Base-by-base conservation (phyloP, 2,113 vertebrate genomes). In the Nanorana parkeri region DNA sequence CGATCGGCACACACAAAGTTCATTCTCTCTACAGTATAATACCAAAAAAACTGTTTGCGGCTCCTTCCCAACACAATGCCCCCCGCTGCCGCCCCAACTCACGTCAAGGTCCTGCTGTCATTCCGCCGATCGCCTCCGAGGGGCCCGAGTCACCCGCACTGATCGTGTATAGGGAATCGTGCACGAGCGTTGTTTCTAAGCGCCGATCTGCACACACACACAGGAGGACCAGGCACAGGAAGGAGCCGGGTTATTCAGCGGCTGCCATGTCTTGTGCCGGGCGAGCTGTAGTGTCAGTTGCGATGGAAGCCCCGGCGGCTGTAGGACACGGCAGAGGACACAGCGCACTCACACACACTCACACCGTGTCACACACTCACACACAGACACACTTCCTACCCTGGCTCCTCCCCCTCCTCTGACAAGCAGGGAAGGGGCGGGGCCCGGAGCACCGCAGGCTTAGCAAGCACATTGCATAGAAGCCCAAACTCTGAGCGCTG, bases 251-350 rank as follows among this genome's bases (percentile, higher is more conserved):
- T 6, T 36, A 36, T 3, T 36, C 32, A 36, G 3, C 32, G 32
- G 32, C 32, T 47, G 41, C 2, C 41, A 47, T 47, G 41, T 8
- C 15, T 16, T 26, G 63, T 65, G 4, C n/a, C 23, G n/a, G 2
- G 60, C n/a, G 3, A 4, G 2, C 5, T 26, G 61, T 64, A 24
- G 61, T 64, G 61, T 19, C 2, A 5, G 28, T 5, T 68, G 66
- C 11, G 41, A 17, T 0, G 29, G 36, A 3, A 11, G 65, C 21
- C 29, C 28, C 26, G 61, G 23, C 51, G 36, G 68, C 58, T 81
- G 76, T 73, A 83, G 75, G 68, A 78, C 64, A 73, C 68, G 13
- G 74, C 60, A 82, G 84, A 84, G 77, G 83, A 76, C 80, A 52
- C 66, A 17, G 51, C 41, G 32, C 65, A 32, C 32, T 77, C 68